A percentile compares a stretch with the other conserved stretches of the same genome.
Conservation (phyloP, 2,888 invertebrate genomes). For the Galerucella pusilla region DNA sequence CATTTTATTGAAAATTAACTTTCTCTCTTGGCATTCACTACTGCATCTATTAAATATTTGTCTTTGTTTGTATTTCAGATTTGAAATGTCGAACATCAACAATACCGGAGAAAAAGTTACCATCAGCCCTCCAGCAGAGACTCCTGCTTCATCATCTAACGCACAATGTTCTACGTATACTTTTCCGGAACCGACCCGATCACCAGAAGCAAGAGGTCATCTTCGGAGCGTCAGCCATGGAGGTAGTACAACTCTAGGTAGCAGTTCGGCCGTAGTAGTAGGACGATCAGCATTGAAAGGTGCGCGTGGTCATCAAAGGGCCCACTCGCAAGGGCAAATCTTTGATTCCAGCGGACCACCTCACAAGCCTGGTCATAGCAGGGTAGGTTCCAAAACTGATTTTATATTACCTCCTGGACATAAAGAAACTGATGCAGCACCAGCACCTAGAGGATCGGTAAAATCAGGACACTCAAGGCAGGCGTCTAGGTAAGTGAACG, state of each 20-base stretch:
- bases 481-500: conserved; percentile 73
- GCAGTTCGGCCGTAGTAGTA: conserved; percentile 59
- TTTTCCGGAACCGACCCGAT: conserved; percentile 60
- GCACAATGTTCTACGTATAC: conserved; percentile 62
- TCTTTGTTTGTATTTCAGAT: conserved; percentile 65
- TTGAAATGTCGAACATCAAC: conserved; percentile 77
- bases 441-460: conserved; percentile 64
- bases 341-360: conserved; percentile 66
- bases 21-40: not conserved
- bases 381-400: conserved; percentile 87
- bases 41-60: not conserved
- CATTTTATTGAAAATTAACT: not conserved
- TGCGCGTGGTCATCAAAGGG: conserved; percentile 69
- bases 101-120: conserved; percentile 68
- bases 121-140: conserved; percentile 42
- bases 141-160: conserved; percentile 34
- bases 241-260: conserved; percentile 68
- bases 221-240: conserved; percentile 89
- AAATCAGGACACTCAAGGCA: conserved; percentile 75
- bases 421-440: conserved; percentile 70
- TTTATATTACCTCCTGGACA: conserved; percentile 90
- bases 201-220: conserved; percentile 69
- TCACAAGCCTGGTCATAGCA: conserved; percentile 74
- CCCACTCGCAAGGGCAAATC: conserved; percentile 89
- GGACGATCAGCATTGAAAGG: conserved; percentile 78